A percentile compares a stretch with the other conserved stretches of the same genome.
Evolutionary conservation across 2,797 vertebrate genomes (phyloP).

Genomic region (Bucorvus abyssinicus): DNA sequence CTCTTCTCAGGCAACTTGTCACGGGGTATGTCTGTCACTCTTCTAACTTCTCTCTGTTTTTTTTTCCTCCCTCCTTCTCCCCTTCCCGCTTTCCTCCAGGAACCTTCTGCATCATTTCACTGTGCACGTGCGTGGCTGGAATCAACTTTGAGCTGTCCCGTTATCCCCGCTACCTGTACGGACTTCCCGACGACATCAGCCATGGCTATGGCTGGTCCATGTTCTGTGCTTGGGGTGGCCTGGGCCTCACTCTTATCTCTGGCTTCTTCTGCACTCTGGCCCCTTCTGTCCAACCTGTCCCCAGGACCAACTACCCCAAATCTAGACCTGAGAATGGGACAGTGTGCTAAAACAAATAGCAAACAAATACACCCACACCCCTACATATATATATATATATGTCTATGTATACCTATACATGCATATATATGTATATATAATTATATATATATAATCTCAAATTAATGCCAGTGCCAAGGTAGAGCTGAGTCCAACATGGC

Average conservation of each 20-base stretch:
- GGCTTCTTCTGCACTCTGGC: slow-evolving; percentile 99
- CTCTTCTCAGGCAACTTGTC: not conserved
- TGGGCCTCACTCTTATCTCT: slow-evolving; percentile 96
- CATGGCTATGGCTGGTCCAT: slow-evolving; percentile 99
- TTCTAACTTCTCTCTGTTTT: slow-evolving; percentile 59
- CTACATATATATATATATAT: slow-evolving; percentile 38
- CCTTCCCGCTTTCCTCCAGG: slow-evolving; percentile 70
- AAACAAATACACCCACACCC: slow-evolving; percentile 41
- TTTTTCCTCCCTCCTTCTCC: not conserved
- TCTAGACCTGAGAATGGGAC: slow-evolving; percentile 97
- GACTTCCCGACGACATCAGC: slow-evolving; percentile 96
- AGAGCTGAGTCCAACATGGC: slow-evolving; percentile 70
- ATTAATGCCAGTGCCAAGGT: slow-evolving; percentile 75
- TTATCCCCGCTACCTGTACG: slow-evolving; percentile 92
- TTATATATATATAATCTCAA: slow-evolving; percentile 66
- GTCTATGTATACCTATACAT: slow-evolving; percentile 55
- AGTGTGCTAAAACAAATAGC: slow-evolving; percentile 85
- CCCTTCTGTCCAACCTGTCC: slow-evolving; percentile 95
- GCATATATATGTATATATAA: slow-evolving; percentile 76
- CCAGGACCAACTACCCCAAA: slow-evolving; percentile 96
- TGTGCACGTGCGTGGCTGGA: slow-evolving; percentile 97
- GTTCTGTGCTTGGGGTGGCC: slow-evolving; percentile 98
- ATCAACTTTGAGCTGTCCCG: slow-evolving; percentile 99
- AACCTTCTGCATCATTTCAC: slow-evolving; percentile 99
- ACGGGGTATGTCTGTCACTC: not conserved